A percentile compares a stretch with the other conserved stretches of the same genome.
Conservation (phyloP, 2,797 vertebrate species). For the Sciaenops ocellatus region DNA sequence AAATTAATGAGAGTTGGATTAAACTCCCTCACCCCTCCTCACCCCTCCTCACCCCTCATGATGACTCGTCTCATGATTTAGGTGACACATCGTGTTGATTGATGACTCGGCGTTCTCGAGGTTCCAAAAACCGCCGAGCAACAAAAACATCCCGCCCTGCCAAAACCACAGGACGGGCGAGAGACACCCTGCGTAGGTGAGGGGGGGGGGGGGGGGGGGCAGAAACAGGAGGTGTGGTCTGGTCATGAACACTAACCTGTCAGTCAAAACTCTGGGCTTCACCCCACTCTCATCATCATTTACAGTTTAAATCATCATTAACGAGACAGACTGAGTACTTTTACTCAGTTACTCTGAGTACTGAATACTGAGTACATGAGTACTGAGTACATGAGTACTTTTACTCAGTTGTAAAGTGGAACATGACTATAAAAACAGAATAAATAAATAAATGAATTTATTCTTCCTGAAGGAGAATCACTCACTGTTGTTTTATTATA, state of each 20-base stretch:
- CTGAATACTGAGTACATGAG: too few species aligned
- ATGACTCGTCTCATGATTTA: slow-evolving; percentile 68
- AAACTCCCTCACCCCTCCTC: not conserved
- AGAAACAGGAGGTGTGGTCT: slow-evolving; percentile 36
- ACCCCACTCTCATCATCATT: too few species aligned
- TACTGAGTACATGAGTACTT: too few species aligned
- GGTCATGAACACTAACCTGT: not conserved
- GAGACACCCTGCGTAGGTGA: slow-evolving; percentile 63
- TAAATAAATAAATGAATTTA: too few species aligned
- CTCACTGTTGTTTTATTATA: too few species aligned
- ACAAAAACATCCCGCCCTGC: slow-evolving; percentile 67
- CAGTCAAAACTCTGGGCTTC: not conserved
- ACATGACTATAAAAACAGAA: too few species aligned
- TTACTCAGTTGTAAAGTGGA: too few species aligned
- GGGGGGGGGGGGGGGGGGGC: not conserved
- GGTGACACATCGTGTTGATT: slow-evolving; percentile 65
- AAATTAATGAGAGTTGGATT: not conserved
- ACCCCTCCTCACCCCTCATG: slow-evolving; percentile 42
- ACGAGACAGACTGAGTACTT: too few species aligned
- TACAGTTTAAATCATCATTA: too few species aligned
- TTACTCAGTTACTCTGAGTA: too few species aligned
- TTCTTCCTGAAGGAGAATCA: too few species aligned
- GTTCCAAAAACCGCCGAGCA: slow-evolving; percentile 64
- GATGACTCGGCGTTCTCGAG: slow-evolving; percentile 61
- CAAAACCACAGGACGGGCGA: slow-evolving; percentile 58